Percentiles rank a stretch among this genome's conserved stretches.
Evolutionary conservation across 2,797 vertebrate species (phyloP).

Genomic region (Garrulus glandarius): DNA sequence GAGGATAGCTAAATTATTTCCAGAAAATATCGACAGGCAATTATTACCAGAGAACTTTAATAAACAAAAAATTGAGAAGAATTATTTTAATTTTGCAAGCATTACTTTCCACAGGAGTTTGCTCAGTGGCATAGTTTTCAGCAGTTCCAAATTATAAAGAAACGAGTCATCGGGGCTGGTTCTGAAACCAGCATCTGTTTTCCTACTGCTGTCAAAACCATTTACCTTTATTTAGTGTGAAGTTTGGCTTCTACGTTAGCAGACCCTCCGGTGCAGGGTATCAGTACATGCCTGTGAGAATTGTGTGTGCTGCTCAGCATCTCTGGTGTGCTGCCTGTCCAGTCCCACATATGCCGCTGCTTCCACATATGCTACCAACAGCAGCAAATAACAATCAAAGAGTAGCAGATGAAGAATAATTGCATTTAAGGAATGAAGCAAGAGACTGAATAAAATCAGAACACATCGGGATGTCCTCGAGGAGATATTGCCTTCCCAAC

Average conservation of each 20-base stretch:
- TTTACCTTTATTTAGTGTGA: slow-evolving; percentile 28
- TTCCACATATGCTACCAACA: background rate
- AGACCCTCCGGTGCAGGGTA: background rate
- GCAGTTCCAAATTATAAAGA: background rate
- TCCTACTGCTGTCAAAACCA: slow-evolving; percentile 37
- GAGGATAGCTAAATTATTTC: slow-evolving; percentile 29
- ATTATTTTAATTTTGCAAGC: background rate
- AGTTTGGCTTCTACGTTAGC: background rate
- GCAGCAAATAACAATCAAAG: background rate
- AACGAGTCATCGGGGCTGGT: background rate
- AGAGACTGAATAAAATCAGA: background rate
- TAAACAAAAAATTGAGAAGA: background rate
- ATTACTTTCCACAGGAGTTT: background rate
- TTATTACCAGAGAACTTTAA: background rate
- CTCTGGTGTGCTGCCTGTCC: background rate
- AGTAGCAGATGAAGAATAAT: background rate
- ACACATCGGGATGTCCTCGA: background rate
- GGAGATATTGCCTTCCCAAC: background rate
- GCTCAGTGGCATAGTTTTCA: background rate
- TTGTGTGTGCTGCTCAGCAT: background rate
- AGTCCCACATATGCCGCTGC: background rate
- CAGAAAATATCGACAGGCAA: slow-evolving; percentile 1
- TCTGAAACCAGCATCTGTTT: slow-evolving; percentile 50
- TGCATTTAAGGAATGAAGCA: background rate
- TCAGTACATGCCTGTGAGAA: background rate